Conservation (phyloP, 53 echinoderm and acorn worm species). For the Arbacia lixula region DNA sequence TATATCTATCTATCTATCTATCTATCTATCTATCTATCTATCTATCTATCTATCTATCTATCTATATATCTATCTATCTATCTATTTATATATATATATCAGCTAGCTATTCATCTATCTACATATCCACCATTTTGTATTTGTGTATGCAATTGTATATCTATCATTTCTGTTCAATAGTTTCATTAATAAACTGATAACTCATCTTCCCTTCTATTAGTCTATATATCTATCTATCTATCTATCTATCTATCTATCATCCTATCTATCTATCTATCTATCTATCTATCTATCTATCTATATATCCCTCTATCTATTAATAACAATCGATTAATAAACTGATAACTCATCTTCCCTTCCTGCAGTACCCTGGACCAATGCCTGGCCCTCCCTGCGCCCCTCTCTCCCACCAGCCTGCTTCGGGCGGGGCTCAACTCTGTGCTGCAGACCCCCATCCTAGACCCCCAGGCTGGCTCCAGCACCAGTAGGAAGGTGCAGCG, state of each 20-base stretch:
- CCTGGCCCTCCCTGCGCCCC: slow-evolving; percentile 59
- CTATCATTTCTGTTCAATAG: not conserved
- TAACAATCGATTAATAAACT: too few relatives aligned
- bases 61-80: too few relatives aligned
- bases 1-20: not conserved
- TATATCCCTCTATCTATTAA: too few relatives aligned
- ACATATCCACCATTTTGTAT: not conserved
- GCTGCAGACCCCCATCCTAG: slow-evolving; percentile 70
- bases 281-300: not conserved
- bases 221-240: too few relatives aligned
- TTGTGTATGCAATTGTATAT: not conserved
- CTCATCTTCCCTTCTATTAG: too few relatives aligned
- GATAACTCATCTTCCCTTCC: too few relatives aligned
- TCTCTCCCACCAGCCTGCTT: slow-evolving; percentile 69
- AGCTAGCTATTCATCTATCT: not conserved
- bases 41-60: not conserved
- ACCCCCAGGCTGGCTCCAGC: slow-evolving; percentile 21
- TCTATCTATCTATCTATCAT: not conserved
- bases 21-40: not conserved
- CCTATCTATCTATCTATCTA: not conserved
- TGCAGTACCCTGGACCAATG: slow-evolving; percentile 15
- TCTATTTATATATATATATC: not conserved
- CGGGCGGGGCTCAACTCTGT: slow-evolving; percentile 71
- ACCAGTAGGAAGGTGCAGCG: slow-evolving; percentile 52
- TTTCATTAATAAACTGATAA: too few relatives aligned